These are phyloP conservation scores for Araneus ventricosus DNA, from an alignment of 1,140 invertebrate genomes.

Conservation along the genomic window DNA sequence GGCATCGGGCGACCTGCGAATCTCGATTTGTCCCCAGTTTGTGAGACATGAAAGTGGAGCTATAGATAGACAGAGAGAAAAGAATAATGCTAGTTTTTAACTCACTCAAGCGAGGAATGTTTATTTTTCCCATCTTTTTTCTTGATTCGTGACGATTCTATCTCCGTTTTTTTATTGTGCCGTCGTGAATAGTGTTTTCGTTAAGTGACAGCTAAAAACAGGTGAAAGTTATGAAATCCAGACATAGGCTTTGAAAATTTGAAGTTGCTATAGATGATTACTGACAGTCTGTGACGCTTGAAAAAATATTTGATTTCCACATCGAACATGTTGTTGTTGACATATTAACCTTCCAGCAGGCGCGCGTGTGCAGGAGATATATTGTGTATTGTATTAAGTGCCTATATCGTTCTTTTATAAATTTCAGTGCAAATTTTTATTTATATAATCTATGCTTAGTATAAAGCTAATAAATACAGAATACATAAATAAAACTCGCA, in stretches of 20 bases:
- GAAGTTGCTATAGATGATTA: not conserved
- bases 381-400: no score
- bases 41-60: not conserved
- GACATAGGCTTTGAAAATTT: not conserved
- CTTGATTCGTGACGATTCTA: not conserved
- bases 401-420: no score
- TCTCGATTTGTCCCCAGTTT: not conserved
- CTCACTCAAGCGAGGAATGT: slow-evolving; percentile 27
- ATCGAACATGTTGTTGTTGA: no score
- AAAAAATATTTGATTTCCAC: no score
- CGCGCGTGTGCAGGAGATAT: no score
- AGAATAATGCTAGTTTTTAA: slow-evolving; percentile 13
- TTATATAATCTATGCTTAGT: no score
- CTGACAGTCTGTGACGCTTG: no score
- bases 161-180: not conserved
- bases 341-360: no score
- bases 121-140: slow-evolving; percentile 27
- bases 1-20: not conserved
- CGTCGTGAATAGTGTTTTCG: not conserved
- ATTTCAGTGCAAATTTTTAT: no score
- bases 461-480: no score
- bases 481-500: no score
- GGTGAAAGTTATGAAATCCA: not conserved
- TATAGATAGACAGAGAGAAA: not conserved
- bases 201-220: not conserved